A percentile compares a stretch with the other conserved stretches of the same genome.
Evolutionary conservation across 2,113 vertebrate species (phyloP).

Genomic region (Podarcis raffonei): DNA sequence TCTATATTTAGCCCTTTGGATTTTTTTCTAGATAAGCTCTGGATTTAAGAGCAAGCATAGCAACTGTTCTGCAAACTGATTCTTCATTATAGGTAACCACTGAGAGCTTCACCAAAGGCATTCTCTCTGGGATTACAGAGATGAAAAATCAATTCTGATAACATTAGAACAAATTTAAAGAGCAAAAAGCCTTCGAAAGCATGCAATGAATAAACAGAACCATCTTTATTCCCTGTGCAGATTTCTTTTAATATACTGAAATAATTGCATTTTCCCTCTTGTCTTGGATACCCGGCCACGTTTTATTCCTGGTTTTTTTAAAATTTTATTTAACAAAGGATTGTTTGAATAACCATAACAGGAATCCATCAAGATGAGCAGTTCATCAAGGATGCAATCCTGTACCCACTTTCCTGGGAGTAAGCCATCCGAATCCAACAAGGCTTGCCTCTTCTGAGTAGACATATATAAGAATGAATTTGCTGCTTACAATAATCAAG

Average conservation of each 20-base stretch:
- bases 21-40: constrained; percentile 66
- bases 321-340: constrained; percentile 25
- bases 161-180: constrained; percentile 78
- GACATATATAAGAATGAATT: background rate
- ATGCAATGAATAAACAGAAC: constrained; percentile 62
- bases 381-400: background rate
- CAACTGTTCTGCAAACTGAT: constrained; percentile 73
- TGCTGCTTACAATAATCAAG: constrained; percentile 2
- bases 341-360: constrained; percentile 30
- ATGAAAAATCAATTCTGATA: constrained; percentile 79
- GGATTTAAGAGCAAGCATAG: constrained; percentile 75
- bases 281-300: constrained; percentile 26
- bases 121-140: constrained; percentile 75
- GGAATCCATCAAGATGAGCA: constrained; percentile 12
- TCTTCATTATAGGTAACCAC: constrained; percentile 74
- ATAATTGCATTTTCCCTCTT: constrained; percentile 30
- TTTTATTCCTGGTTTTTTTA: background rate
- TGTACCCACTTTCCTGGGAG: too few species aligned
- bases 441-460: too few species aligned
- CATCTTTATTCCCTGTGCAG: constrained; percentile 45
- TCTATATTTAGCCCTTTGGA: constrained; percentile 77
- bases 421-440: too few species aligned
- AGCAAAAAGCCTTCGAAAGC: constrained; percentile 59
- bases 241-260: constrained; percentile 50
- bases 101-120: constrained; percentile 74